Evolutionary conservation across 2,797 vertebrate species (phyloP).

Genomic region (Scarus forsteni): DNA sequence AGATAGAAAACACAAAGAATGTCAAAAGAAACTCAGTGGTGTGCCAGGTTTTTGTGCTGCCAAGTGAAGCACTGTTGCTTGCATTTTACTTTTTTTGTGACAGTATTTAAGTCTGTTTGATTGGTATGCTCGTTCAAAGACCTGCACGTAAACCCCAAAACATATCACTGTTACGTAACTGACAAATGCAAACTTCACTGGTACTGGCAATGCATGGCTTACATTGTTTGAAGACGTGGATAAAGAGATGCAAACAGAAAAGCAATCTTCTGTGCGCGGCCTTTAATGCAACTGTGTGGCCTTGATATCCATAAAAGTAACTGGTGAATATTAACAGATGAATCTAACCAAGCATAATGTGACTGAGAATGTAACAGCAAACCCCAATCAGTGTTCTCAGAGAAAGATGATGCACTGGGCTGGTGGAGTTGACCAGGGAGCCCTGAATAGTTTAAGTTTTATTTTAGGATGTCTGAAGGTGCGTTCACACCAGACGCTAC

Average conservation of each 20-base stretch:
- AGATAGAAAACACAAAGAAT: conserved; percentile 51
- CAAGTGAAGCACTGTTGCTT: conserved; percentile 58
- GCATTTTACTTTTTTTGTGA: conserved; percentile 57
- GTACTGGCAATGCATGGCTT: conserved; percentile 76
- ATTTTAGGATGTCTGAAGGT: too few relatives aligned
- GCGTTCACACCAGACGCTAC: too few relatives aligned
- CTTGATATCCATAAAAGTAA: conserved; percentile 47
- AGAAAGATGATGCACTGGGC: too few relatives aligned
- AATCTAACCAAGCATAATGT: conserved; percentile 22
- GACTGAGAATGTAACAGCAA: conserved; percentile 11
- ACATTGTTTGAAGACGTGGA: conserved; percentile 74
- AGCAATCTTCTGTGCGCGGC: conserved; percentile 73
- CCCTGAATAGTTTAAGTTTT: too few relatives aligned
- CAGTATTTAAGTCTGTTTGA: conserved; percentile 56
- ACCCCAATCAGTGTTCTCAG: too few relatives aligned
- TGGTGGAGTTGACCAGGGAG: too few relatives aligned
- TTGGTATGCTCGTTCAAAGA: conserved; percentile 56
- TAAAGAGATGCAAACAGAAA: conserved; percentile 82
- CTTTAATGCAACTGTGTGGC: conserved; percentile 80
- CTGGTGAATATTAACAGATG: conserved; percentile 8
- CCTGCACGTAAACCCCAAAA: conserved; percentile 58
- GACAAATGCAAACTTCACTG: conserved; percentile 55
- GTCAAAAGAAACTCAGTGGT: conserved; percentile 46
- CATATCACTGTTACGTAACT: conserved; percentile 60
- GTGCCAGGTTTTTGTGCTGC: conserved; percentile 55